Percentiles rank a stretch among this genome's conserved stretches.
Conservation (phyloP, 2,797 vertebrate genomes). For the Cynopterus sphinx region DNA sequence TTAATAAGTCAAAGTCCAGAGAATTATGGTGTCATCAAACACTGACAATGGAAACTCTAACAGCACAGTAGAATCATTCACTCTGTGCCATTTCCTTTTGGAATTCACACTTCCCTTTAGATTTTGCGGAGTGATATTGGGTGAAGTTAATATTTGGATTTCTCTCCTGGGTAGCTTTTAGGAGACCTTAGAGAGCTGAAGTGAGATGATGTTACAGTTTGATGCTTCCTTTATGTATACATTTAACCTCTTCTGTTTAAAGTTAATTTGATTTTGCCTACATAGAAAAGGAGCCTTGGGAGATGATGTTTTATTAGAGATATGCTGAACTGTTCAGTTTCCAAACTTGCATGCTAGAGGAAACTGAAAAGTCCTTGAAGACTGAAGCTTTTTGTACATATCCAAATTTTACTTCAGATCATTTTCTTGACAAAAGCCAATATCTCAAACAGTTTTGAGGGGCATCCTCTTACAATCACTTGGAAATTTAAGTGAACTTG, state of each 20-base stretch:
- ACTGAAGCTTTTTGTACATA: conserved; percentile 62
- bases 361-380: conserved; percentile 64
- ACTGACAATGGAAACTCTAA: background rate
- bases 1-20: background rate
- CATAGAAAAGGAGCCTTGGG: conserved; percentile 44
- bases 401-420: conserved; percentile 49
- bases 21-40: background rate
- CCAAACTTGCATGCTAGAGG: conserved; percentile 51
- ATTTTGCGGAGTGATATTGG: conserved; percentile 38
- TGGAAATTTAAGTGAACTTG: background rate
- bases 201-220: conserved; percentile 41
- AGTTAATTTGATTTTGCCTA: conserved; percentile 75
- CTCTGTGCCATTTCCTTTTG: background rate
- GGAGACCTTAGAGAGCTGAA: conserved; percentile 26
- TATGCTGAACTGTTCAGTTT: conserved; percentile 72
- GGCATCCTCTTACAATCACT: background rate
- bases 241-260: conserved; percentile 58
- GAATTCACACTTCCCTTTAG: background rate
- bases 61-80: background rate
- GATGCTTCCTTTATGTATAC: conserved; percentile 48
- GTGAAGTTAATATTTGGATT: conserved; percentile 64
- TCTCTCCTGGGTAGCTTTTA: conserved; percentile 32
- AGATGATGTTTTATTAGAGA: conserved; percentile 68
- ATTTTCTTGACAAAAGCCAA: conserved; percentile 48
- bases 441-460: conserved; percentile 34